Evolutionary conservation across 2,888 invertebrate genomes (phyloP).

Genomic region (Ischnus inquisitorius): DNA sequence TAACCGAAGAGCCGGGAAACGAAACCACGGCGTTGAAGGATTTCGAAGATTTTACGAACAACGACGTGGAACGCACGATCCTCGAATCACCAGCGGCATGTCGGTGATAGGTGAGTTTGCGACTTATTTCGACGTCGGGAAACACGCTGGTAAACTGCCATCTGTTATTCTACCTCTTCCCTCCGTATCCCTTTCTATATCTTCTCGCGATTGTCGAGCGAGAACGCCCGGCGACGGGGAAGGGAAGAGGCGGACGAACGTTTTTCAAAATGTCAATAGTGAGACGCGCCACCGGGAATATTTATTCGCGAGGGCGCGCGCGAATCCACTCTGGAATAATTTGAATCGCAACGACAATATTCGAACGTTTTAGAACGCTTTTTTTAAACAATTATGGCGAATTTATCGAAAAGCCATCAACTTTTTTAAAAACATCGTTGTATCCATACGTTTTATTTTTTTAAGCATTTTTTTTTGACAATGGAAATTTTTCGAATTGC

Average conservation of each 20-base stretch:
- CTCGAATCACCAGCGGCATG: constrained; percentile 73
- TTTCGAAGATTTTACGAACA: constrained; percentile 44
- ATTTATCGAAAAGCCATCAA: too few species aligned
- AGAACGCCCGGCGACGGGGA: background rate
- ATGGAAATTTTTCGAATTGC: background rate
- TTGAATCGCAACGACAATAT: background rate
- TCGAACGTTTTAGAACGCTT: background rate
- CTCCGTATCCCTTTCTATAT: background rate
- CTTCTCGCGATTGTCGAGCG: background rate
- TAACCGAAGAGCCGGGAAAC: background rate
- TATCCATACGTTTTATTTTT: background rate
- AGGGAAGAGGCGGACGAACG: constrained; percentile 55
- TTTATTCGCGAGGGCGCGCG: background rate
- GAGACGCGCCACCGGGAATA: constrained; percentile 17
- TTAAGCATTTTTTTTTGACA: background rate
- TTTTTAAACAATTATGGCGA: background rate
- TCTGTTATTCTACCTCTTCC: constrained; percentile 19
- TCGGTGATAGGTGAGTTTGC: constrained; percentile 80
- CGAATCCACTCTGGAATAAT: background rate
- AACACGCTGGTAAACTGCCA: constrained; percentile 49
- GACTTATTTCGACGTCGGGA: constrained; percentile 57
- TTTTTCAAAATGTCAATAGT: constrained; percentile 64
- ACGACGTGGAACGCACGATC: constrained; percentile 59
- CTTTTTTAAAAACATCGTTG: background rate
- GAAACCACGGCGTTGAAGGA: constrained; percentile 40